These are phyloP conservation scores for Anabas testudineus DNA, from an alignment of 2,797 vertebrate species.

Conservation along the genomic window DNA sequence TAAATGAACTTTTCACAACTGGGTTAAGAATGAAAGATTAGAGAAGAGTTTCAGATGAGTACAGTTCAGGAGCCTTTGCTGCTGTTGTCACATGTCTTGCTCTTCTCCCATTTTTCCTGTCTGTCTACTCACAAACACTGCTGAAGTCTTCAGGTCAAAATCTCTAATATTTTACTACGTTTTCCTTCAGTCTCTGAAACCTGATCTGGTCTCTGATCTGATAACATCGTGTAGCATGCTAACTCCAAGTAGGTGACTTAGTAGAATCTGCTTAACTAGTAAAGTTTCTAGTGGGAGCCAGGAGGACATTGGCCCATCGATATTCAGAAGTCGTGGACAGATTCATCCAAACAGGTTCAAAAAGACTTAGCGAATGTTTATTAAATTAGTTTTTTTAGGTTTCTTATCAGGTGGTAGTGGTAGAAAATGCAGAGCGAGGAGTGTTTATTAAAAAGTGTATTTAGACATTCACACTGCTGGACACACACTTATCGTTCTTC, in stretches of 20 bases:
- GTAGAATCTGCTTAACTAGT: slow-evolving; percentile 21
- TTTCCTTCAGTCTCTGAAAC: neutral
- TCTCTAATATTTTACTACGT: neutral
- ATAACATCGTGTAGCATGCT: neutral
- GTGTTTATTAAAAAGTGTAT: slow-evolving; percentile 20
- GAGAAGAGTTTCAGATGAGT: too few species aligned
- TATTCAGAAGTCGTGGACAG: slow-evolving; percentile 33
- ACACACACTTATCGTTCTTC: slow-evolving; percentile 41
- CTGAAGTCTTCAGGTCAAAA: slow-evolving; percentile 7
- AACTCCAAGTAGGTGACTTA: neutral
- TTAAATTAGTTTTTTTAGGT: slow-evolving; percentile 23
- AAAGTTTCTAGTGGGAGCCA: slow-evolving; percentile 1
- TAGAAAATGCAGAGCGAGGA: slow-evolving; percentile 15
- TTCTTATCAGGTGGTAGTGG: slow-evolving; percentile 33
- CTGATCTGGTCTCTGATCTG: neutral
- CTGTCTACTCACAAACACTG: too few species aligned
- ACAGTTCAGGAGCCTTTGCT: too few species aligned
- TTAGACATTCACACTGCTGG: slow-evolving; percentile 24
- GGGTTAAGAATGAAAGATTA: too few species aligned
- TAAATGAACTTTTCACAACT: too few species aligned
- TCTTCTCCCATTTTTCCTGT: too few species aligned
- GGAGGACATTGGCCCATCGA: slow-evolving; percentile 34
- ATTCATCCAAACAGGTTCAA: slow-evolving; percentile 31
- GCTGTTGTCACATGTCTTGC: too few species aligned
- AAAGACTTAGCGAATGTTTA: slow-evolving; percentile 22